Conservation (phyloP, 1,140 invertebrate species). For the Galleria mellonella region DNA sequence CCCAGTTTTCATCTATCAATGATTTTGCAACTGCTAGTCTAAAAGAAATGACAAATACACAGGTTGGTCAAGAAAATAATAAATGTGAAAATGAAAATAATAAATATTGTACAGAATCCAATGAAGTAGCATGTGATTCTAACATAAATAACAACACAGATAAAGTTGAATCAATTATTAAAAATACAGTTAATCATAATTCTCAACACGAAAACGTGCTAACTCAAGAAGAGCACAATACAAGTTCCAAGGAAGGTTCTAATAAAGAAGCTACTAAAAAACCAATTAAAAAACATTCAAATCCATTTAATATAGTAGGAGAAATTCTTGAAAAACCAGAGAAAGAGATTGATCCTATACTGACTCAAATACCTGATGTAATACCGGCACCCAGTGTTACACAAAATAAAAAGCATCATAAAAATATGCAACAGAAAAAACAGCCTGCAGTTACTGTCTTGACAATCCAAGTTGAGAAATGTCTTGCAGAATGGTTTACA, state of each 20-base stretch:
- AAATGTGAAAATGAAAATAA: conserved; percentile 5
- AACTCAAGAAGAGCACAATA: too few species aligned
- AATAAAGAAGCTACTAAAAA: too few species aligned
- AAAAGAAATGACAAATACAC: conserved; percentile 25
- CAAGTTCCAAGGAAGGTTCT: too few species aligned
- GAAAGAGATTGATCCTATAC: conserved; percentile 51
- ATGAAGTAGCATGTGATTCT: conserved; percentile 5
- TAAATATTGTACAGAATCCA: conserved; percentile 2
- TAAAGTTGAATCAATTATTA: too few species aligned
- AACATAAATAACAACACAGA: neutral
- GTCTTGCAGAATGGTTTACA: conserved; percentile 76
- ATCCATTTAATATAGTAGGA: conserved; percentile 55
- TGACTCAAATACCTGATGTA: conserved; percentile 18
- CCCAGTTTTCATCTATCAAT: conserved; percentile 44
- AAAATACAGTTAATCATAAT: too few species aligned
- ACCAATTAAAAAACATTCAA: conserved; percentile 5
- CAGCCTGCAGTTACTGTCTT: conserved; percentile 40
- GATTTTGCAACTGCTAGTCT: conserved; percentile 48
- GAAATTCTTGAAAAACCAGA: conserved; percentile 60
- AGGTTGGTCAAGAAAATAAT: conserved; percentile 1
- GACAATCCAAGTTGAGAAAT: conserved; percentile 71
- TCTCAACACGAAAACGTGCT: too few species aligned
- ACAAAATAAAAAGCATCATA: conserved; percentile 14
- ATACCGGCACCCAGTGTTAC: neutral
- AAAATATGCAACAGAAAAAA: conserved; percentile 32